Percentiles rank a stretch among this genome's conserved stretches.
phyloP scores from a whole-genome alignment of 2,888 invertebrate species.

The Andricus quercusramuli region DNA sequence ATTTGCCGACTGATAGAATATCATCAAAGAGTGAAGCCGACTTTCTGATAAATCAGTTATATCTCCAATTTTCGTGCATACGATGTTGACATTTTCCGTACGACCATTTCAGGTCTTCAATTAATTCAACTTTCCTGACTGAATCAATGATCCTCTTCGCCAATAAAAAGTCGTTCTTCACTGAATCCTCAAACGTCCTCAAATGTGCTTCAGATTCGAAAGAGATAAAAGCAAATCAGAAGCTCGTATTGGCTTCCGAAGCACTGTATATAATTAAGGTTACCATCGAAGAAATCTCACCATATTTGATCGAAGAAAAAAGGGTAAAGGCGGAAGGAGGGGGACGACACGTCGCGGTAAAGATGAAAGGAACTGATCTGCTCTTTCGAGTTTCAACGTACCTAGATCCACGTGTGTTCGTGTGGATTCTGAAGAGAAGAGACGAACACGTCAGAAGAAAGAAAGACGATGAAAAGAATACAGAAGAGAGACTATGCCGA shows the following conservation, averaged over 20 bases:
- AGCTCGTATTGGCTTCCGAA: constrained; percentile 27
- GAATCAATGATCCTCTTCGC: neutral
- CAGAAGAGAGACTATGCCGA: constrained; percentile 61
- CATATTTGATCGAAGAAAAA: constrained; percentile 41
- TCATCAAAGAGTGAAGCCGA: constrained; percentile 72
- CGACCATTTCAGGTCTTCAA: neutral
- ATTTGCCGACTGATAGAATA: constrained; percentile 67
- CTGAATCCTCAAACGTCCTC: constrained; percentile 4
- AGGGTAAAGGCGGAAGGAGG: constrained; percentile 9
- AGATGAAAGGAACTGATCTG: constrained; percentile 33
- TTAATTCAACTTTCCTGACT: neutral
- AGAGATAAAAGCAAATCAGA: constrained; percentile 28
- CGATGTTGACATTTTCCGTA: neutral
- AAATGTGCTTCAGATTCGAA: neutral
- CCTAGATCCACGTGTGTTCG: constrained; percentile 50
- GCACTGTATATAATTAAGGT: constrained; percentile 28
- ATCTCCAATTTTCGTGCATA: neutral
- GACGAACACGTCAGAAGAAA: constrained; percentile 45
- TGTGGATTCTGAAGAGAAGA: constrained; percentile 52
- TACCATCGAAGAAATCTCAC: constrained; percentile 23
- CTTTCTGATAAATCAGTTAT: constrained; percentile 38
- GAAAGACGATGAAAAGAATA: constrained; percentile 57
- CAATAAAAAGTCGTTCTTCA: neutral
- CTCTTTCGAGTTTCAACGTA: constrained; percentile 29
- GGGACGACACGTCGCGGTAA: constrained; percentile 38